Evolutionary conservation across 2,888 invertebrate species (phyloP), one percentile per base, ranked within the genome.

Genomic region (Ptychoptera albimana): DNA sequence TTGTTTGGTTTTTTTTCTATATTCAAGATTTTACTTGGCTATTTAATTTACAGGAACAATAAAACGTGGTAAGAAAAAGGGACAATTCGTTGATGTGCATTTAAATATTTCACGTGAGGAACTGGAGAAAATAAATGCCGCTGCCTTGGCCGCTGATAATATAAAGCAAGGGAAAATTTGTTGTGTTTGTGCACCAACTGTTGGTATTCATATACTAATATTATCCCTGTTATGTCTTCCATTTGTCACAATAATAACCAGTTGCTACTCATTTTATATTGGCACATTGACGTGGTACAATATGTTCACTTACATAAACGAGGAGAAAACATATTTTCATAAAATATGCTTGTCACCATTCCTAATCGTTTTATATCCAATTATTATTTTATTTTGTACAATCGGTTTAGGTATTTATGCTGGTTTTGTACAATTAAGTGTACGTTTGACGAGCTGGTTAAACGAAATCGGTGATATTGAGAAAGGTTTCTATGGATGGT

Each of bases 231-330:
- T 81, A 10, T 78, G 76, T 56, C 68, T 75, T 52, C 83, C 83
- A 10, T 69, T 81, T 62, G 75, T 80, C 13, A 69, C 75, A 30
- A 52, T 75, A 35, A 64, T 77, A 46, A 79, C 82, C 9, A 69
- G 75, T 11, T 58, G 73, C 40, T 79, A 81, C 55, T 78, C 80
- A 1, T 82, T 82, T 58, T 82, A 82, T 56, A 75, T 79, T 49
- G 82, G 82, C 14, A 81, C 82, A 2, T 62, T 80, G 53, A 77
- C 81, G 40, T 83, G 82, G 82, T 82, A 82, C 56, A 83, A 82
- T 53, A 70, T 82, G 49, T 79, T 81, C 55, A 71, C 75, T 38
- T 76, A 77, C 56, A 72, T 79, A 44, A 77, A 75, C 45, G 81
- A 82, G 55, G 76, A 79, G 53, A 71, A 72, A 51, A 72, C 71